Conservation (phyloP, 2,888 invertebrate species). For the Mythimna loreyi region DNA sequence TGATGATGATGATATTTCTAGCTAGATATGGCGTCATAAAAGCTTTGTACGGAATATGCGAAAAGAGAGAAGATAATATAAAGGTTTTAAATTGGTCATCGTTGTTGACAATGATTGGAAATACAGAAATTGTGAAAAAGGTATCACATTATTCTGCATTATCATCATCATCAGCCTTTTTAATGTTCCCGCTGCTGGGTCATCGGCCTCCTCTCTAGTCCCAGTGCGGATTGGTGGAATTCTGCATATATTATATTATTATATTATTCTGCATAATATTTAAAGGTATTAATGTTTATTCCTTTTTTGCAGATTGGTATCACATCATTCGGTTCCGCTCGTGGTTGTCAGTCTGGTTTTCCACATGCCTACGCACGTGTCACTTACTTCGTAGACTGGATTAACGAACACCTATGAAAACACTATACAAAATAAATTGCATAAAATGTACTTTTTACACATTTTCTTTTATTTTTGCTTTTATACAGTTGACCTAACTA, state of each 20-base stretch:
- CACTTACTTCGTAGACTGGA: constrained; percentile 67
- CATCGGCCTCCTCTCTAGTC: too few species aligned
- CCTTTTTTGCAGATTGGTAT: constrained; percentile 73
- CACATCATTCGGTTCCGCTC: constrained; percentile 69
- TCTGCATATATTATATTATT: too few species aligned
- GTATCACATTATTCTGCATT: too few species aligned
- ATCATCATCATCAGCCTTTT: too few species aligned
- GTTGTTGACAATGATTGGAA: not conserved
- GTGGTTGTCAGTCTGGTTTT: constrained; percentile 65
- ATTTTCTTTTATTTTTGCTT: not conserved
- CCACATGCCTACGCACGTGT: constrained; percentile 71
- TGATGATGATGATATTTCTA: too few species aligned
- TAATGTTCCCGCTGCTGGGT: too few species aligned
- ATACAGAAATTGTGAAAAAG: not conserved
- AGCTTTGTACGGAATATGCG: too few species aligned
- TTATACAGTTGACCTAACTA: not conserved
- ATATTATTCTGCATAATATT: not conserved
- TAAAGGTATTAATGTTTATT: constrained; percentile 1
- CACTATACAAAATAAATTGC: not conserved
- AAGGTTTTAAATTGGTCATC: not conserved
- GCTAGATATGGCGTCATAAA: too few species aligned
- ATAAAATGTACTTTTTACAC: not conserved
- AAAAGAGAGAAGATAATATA: too few species aligned
- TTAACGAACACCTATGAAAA: constrained; percentile 61
- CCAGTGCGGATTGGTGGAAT: too few species aligned